These are phyloP conservation scores for Heteromurus nitidus DNA, from an alignment of 2,888 invertebrate genomes.

Conservation along the genomic window DNA sequence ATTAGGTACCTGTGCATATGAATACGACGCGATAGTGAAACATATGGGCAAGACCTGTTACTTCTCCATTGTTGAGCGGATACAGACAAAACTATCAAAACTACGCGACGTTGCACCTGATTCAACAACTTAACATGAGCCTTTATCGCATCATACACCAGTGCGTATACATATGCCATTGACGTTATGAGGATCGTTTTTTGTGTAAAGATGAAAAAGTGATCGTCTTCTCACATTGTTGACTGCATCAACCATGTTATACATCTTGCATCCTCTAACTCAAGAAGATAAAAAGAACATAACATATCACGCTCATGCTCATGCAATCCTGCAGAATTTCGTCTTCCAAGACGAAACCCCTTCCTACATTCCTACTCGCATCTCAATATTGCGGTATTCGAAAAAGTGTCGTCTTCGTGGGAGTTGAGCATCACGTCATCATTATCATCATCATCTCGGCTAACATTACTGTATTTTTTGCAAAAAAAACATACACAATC, in stretches of 20 bases:
- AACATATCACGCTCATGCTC: not conserved
- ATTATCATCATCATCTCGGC: slow-evolving; percentile 36
- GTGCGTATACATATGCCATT: slow-evolving; percentile 1
- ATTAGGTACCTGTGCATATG: too few relatives aligned
- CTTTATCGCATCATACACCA: too few relatives aligned
- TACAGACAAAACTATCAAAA: too few relatives aligned
- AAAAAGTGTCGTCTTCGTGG: slow-evolving; percentile 63
- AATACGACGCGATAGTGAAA: too few relatives aligned
- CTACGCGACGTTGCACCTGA: slow-evolving; percentile 43
- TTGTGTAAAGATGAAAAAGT: not conserved
- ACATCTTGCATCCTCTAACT: slow-evolving; percentile 7
- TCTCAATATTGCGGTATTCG: slow-evolving; percentile 28
- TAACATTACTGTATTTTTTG: slow-evolving; percentile 51
- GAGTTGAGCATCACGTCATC: slow-evolving; percentile 58
- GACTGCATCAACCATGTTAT: not conserved
- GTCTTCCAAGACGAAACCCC: not conserved
- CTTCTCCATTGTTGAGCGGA: too few relatives aligned
- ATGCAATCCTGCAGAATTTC: not conserved
- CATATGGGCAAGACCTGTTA: too few relatives aligned
- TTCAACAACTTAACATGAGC: slow-evolving; percentile 23
- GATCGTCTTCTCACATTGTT: not conserved
- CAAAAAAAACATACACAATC: slow-evolving; percentile 16
- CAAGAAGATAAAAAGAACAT: not conserved
- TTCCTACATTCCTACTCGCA: not conserved
- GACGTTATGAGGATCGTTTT: not conserved